phyloP scores from a whole-genome alignment of 2,797 vertebrate genomes.

The Triplophysa yarkandensis region DNA sequence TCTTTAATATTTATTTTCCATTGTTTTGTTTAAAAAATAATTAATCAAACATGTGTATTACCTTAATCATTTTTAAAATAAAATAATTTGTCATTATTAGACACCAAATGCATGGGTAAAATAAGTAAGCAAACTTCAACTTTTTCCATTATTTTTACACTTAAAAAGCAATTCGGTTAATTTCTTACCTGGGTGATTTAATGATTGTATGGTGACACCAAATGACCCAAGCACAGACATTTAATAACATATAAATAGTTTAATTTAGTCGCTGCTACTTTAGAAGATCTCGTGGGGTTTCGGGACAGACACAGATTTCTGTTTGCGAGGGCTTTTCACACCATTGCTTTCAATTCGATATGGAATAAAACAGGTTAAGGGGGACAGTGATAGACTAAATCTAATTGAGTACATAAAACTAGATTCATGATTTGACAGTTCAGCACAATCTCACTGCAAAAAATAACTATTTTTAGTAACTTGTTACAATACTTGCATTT shows the following conservation, averaged over 20 bases:
- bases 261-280: slow-evolving; percentile 17
- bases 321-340: background rate
- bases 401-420: too few species aligned
- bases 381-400: too few species aligned
- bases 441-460: too few species aligned
- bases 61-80: too few species aligned
- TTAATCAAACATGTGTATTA: background rate
- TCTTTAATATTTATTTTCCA: background rate
- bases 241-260: slow-evolving; percentile 31
- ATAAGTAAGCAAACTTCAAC: background rate
- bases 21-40: background rate
- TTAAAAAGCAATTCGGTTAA: slow-evolving; percentile 29
- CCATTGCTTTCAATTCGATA: background rate
- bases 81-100: slow-evolving; percentile 16
- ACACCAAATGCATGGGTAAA: slow-evolving; percentile 1
- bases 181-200: slow-evolving; percentile 36
- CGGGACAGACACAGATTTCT: background rate
- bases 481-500: too few species aligned
- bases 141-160: slow-evolving; percentile 13
- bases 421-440: too few species aligned
- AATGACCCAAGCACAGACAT: slow-evolving; percentile 1
- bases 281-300: background rate
- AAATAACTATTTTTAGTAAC: too few species aligned
- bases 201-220: slow-evolving; percentile 22
- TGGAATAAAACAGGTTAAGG: background rate